These are phyloP conservation scores for Porites lobata DNA, from an alignment of 92 coral and sea anemone genomes.

Conservation along the genomic window DNA sequence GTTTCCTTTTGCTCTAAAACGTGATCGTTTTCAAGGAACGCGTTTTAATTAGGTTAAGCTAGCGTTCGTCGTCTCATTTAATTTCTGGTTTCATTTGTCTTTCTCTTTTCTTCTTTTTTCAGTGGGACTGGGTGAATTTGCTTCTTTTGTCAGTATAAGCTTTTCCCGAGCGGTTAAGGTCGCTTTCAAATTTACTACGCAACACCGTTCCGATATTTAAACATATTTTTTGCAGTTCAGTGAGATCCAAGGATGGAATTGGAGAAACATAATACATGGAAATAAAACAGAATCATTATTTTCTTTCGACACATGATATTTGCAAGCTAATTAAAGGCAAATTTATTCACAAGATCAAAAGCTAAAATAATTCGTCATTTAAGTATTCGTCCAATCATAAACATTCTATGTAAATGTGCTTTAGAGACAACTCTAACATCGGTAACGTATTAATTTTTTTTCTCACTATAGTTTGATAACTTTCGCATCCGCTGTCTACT, in stretches of 20 bases:
- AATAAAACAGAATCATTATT: background rate
- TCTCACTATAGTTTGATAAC: background rate
- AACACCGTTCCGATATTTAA: background rate
- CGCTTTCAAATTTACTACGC: background rate
- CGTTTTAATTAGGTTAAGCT: no score
- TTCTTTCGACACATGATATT: background rate
- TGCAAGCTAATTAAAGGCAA: no score
- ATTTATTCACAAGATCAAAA: background rate
- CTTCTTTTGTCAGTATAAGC: background rate
- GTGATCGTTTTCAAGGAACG: no score
- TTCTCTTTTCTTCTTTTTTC: background rate
- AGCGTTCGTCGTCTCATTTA: no score
- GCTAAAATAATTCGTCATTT: background rate
- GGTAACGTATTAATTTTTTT: background rate
- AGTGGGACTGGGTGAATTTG: background rate
- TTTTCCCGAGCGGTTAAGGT: no score
- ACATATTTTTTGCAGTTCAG: background rate
- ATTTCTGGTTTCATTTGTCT: background rate
- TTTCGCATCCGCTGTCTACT: no score
- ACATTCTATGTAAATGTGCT: no score
- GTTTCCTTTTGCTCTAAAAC: no score
- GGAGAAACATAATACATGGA: background rate
- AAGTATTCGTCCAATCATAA: background rate
- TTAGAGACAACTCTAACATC: no score
- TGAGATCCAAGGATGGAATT: background rate